Evolutionary conservation across 2,888 invertebrate genomes (phyloP).

Genomic region (Heterodera filipjevi): DNA sequence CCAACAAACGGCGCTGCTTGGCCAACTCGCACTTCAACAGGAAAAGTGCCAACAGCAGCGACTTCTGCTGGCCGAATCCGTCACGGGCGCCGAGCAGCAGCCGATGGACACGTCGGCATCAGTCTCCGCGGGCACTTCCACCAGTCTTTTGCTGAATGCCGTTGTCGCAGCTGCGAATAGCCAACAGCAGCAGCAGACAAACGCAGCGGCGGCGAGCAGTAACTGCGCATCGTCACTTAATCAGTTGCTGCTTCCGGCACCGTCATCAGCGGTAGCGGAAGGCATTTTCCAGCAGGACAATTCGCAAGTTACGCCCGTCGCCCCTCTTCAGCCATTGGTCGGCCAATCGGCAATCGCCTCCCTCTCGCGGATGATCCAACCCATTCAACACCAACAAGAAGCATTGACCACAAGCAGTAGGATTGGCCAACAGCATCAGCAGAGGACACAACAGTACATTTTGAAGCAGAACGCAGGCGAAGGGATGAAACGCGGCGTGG

Average conservation of each 20-base stretch:
- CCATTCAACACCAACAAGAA: background rate
- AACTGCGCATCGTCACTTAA: background rate
- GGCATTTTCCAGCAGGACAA: background rate
- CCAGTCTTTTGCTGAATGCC: background rate
- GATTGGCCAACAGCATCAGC: background rate
- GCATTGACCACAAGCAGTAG: background rate
- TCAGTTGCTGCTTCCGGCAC: conserved; percentile 14
- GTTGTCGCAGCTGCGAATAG: background rate
- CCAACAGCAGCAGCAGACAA: conserved; percentile 30
- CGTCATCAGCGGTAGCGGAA: background rate
- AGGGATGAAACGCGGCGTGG: conserved; percentile 7
- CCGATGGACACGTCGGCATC: background rate
- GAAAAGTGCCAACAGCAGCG: conserved; percentile 18
- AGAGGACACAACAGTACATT: background rate
- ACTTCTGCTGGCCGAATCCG: background rate
- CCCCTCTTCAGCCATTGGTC: background rate
- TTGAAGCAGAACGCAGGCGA: background rate
- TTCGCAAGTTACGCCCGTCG: background rate
- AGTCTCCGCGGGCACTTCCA: conserved; percentile 4
- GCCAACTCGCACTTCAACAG: conserved; percentile 23
- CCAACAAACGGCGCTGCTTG: background rate
- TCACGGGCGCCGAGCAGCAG: conserved; percentile 5
- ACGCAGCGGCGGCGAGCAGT: background rate
- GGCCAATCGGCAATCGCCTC: conserved; percentile 10
- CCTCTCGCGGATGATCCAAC: background rate